Evolutionary conservation across 2,888 invertebrate species (phyloP), one percentile per base, ranked within the genome.

Genomic region (Melinaea menophilus): DNA sequence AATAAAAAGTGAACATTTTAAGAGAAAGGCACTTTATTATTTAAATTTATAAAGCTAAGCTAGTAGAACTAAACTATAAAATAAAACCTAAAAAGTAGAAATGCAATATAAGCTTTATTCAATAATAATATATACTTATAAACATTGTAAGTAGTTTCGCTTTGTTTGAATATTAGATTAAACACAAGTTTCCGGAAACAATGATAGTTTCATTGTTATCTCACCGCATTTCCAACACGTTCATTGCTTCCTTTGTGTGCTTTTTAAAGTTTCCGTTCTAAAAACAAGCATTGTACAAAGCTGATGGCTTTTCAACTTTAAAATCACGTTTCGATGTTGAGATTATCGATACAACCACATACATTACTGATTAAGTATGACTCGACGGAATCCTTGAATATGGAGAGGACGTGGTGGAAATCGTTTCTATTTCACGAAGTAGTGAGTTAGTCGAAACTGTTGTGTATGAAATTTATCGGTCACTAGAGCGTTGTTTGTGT

Each of bases 401-500:
- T n/a, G 48, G 62, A 46, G 46, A 46, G 51, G 56, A 59, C 59
- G 62, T 56, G 56, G 45, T 45, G 55, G 46, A 56, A 56, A 56
- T 51, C 47, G 56, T 56, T 35, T 37, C 11, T 33, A 51, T 58
- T 55, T 5, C 9, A 31, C n/a, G 4, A 48, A 48, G 55, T 59
- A 13, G 45, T 48, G 54, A 61, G 56, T 54, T 59, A 31, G 31
- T 51, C 51, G 51, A 22, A 59, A 46, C 59, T 46, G 46, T 55
- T 55, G 9, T 56, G 37, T 11, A 55, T 35, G 57, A 60, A 62
- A 64, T 67, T 60, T 67, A 64, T 62, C 58, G 64, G 62, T 56
- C 67, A 60, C 62, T 12, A 55, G 64, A 61, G 62, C 55, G 47
- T 54, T 62, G 60, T 67, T 64, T 58, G 56, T 58, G 58, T 51